A percentile compares a stretch with the other conserved stretches of the same genome.
phyloP scores from a whole-genome alignment of 64 coral and sea anemone genomes.

The Astreopora myriophthalma region DNA sequence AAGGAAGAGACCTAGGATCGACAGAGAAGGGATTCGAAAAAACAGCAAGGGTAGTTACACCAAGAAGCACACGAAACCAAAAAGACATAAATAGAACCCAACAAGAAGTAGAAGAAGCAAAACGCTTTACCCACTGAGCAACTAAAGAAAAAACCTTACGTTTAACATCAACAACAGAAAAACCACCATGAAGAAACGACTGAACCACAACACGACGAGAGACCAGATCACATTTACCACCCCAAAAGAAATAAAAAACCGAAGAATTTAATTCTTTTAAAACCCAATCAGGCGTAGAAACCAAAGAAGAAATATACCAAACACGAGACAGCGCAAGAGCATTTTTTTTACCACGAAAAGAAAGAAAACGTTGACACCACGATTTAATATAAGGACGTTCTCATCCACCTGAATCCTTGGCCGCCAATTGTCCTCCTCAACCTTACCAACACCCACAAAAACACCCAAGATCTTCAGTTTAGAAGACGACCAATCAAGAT shows the following conservation, averaged over 20 bases:
- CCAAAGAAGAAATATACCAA: background rate
- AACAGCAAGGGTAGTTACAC: background rate
- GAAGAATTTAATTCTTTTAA: background rate
- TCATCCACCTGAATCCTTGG: background rate
- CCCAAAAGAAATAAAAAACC: background rate
- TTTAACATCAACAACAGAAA: background rate
- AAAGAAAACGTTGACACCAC: background rate
- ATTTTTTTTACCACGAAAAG: background rate
- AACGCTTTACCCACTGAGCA: background rate
- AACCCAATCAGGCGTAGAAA: background rate
- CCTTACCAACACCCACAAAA: background rate
- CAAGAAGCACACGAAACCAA: background rate
- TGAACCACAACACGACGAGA: background rate
- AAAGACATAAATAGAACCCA: background rate
- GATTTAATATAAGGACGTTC: background rate
- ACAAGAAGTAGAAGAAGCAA: background rate
- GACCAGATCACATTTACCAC: background rate
- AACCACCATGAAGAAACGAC: background rate
- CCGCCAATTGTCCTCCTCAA: conserved; percentile 2
- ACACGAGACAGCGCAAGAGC: background rate
- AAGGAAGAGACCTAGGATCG: background rate
- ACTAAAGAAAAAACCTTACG: background rate
- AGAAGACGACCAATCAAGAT: background rate
- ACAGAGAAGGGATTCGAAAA: background rate
- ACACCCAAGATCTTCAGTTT: background rate